Conservation (phyloP, 1,140 invertebrate species). For the Gryllus bimaculatus region DNA sequence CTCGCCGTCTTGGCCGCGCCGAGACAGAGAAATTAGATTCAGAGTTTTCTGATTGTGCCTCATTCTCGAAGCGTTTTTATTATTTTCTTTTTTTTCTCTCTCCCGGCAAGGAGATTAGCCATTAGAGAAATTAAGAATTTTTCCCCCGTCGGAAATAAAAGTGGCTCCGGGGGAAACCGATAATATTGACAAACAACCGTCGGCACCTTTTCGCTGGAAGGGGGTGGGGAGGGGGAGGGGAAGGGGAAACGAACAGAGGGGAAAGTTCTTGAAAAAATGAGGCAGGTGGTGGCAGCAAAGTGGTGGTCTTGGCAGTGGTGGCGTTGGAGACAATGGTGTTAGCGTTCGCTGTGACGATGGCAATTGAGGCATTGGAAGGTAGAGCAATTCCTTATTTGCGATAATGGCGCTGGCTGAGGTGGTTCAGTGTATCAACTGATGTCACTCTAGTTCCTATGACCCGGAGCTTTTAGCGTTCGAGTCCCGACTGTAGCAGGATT, state of each 20-base stretch:
- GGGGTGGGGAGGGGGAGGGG: not conserved
- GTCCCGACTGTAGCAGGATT: no score
- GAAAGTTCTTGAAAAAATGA: not conserved
- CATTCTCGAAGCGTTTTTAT: not conserved
- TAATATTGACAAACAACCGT: slow-evolving; percentile 1
- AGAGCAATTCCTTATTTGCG: no score
- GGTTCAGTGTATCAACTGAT: no score
- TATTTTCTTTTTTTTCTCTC: not conserved
- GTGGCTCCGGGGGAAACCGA: not conserved
- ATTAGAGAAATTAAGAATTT: slow-evolving; percentile 1
- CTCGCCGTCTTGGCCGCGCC: no score
- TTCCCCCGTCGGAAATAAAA: not conserved
- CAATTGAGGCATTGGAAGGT: no score
- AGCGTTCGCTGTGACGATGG: no score
- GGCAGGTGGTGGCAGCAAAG: no score
- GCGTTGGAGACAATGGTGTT: no score
- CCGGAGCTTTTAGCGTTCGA: no score
- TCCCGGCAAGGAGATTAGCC: not conserved
- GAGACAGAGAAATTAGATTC: not conserved
- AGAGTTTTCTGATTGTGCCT: not conserved
- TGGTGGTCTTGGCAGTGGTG: no score
- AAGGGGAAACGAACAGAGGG: not conserved
- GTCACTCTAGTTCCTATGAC: no score
- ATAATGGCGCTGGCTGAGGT: no score
- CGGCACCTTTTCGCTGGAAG: not conserved